phyloP scores from a whole-genome alignment of 2,888 invertebrate species.

The Horisme vitalbata region DNA sequence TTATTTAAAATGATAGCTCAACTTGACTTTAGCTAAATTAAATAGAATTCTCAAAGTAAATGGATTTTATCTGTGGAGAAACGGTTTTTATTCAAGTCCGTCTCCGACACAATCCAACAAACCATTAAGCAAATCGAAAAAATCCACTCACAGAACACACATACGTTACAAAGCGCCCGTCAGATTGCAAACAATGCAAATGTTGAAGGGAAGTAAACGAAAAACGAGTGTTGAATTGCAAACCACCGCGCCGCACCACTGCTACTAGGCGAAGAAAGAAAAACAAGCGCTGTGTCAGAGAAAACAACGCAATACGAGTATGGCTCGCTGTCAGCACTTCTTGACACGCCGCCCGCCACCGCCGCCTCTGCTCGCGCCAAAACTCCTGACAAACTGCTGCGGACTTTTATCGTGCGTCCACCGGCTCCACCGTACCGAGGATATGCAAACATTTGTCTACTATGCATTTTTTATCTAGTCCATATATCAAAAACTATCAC shows the following conservation, averaged over 20 bases:
- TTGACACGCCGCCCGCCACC: constrained; percentile 41
- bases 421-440: constrained; percentile 44
- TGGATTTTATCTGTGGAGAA: constrained; percentile 33
- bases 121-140: constrained; percentile 55
- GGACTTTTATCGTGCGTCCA: constrained; percentile 56
- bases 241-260: constrained; percentile 36
- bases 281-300: constrained; percentile 26
- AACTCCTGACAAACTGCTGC: constrained; percentile 55
- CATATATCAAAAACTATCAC: constrained; percentile 62
- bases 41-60: constrained; percentile 65
- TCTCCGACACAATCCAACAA: constrained; percentile 45
- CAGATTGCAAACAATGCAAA: constrained; percentile 60
- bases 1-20: constrained; percentile 73
- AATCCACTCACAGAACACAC: constrained; percentile 42
- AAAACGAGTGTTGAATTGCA: constrained; percentile 62
- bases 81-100: constrained; percentile 21
- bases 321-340: constrained; percentile 53
- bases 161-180: constrained; percentile 55
- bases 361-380: constrained; percentile 42
- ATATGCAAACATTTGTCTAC: constrained; percentile 59
- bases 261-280: constrained; percentile 49
- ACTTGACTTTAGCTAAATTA: constrained; percentile 54
- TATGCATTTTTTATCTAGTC: constrained; percentile 57
- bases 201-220: constrained; percentile 60
- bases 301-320: constrained; percentile 41